Percentiles rank a stretch among this genome's conserved stretches.
Evolutionary conservation across 2,113 vertebrate species (phyloP).

Genomic region (Salvelinus namaycush): DNA sequence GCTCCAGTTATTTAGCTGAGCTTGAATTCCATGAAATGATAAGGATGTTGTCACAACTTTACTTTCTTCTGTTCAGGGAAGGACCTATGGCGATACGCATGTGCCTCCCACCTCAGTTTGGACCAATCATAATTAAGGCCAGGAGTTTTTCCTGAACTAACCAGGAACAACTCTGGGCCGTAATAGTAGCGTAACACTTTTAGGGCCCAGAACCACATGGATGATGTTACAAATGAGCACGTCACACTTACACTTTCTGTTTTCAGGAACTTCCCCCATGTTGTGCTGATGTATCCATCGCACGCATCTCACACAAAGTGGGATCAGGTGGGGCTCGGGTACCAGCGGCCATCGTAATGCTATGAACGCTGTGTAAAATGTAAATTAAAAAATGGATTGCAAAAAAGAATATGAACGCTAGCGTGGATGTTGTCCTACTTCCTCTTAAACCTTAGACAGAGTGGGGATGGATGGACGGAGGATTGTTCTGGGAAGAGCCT

Average conservation of each 20-base stretch:
- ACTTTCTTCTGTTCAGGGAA: background rate
- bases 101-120: background rate
- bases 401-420: no score
- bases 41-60: background rate
- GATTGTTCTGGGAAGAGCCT: background rate
- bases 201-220: background rate
- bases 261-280: background rate
- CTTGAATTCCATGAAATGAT: background rate
- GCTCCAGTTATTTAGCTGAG: background rate
- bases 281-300: background rate
- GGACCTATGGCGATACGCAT: background rate
- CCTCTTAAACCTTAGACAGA: background rate
- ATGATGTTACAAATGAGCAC: background rate
- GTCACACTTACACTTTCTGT: background rate
- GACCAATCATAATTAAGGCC: background rate
- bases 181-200: background rate
- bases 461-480: background rate
- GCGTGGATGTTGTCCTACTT: no score
- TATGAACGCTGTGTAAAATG: background rate
- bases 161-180: background rate
- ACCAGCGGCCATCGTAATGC: background rate
- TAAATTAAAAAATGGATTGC: background rate
- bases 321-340: background rate
- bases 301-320: background rate
- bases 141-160: no score